These are phyloP conservation scores for Channallabes apus DNA, from an alignment of 2,797 vertebrate genomes.

Conservation along the genomic window DNA sequence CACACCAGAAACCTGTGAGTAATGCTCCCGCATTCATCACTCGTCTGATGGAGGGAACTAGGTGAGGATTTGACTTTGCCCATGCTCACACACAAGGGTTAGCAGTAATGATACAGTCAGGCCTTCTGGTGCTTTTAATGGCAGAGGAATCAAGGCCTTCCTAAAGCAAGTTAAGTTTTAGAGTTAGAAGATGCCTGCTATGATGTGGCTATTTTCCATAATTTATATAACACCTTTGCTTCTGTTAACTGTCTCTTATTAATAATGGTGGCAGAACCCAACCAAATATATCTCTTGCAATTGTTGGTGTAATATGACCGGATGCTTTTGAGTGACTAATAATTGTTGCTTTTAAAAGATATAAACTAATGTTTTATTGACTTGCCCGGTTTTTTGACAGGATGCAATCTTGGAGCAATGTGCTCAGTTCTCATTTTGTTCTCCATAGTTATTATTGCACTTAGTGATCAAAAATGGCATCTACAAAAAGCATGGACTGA, in stretches of 20 bases:
- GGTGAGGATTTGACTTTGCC: constrained; percentile 62
- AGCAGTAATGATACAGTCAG: constrained; percentile 70
- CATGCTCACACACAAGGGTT: constrained; percentile 69
- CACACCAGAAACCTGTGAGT: constrained; percentile 51
- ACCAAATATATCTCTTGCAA: constrained; percentile 6
- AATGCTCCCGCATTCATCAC: constrained; percentile 68
- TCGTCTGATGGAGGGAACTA: constrained; percentile 68
- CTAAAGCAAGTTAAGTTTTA: constrained; percentile 18
- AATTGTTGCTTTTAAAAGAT: background rate
- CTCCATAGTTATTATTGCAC: background rate
- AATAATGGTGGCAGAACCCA: background rate
- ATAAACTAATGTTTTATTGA: background rate
- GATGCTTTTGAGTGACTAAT: background rate
- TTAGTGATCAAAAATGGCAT: background rate
- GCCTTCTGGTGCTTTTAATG: constrained; percentile 74
- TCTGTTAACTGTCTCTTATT: constrained; percentile 9
- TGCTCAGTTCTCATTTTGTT: background rate
- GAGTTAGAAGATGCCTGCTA: constrained; percentile 9
- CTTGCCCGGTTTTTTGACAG: background rate
- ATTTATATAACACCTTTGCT: constrained; percentile 10
- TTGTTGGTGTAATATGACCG: background rate
- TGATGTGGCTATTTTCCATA: background rate
- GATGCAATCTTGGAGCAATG: background rate
- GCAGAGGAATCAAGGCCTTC: constrained; percentile 55
- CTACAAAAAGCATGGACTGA: background rate